phyloP scores from a whole-genome alignment of 1,140 invertebrate species.

The Euglossa dilemma region DNA sequence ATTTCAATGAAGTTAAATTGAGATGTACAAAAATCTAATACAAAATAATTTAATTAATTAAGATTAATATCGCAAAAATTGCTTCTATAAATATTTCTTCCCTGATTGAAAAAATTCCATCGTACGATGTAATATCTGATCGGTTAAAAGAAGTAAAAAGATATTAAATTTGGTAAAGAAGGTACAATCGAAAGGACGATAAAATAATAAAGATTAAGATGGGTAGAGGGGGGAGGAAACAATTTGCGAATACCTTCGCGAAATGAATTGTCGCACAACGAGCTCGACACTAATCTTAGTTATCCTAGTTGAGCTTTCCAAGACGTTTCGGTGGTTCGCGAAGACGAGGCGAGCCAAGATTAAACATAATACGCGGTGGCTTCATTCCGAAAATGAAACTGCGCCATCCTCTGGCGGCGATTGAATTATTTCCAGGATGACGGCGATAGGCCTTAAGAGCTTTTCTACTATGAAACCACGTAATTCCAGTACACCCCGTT shows the following conservation, averaged over 20 bases:
- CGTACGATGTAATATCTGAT: neutral
- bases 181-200: neutral
- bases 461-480: constrained; percentile 15
- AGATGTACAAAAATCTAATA: too few species aligned
- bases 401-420: constrained; percentile 37
- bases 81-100: too few species aligned
- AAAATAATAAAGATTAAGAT: neutral
- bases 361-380: constrained; percentile 52
- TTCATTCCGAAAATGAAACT: constrained; percentile 55
- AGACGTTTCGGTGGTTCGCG: constrained; percentile 39
- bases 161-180: too few species aligned
- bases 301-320: constrained; percentile 31
- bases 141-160: too few species aligned
- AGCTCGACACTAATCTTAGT: constrained; percentile 38
- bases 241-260: constrained; percentile 8
- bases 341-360: constrained; percentile 47
- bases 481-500: neutral
- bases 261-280: constrained; percentile 32
- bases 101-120: neutral
- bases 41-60: too few species aligned
- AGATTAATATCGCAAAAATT: too few species aligned
- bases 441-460: constrained; percentile 31
- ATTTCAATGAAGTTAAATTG: too few species aligned
- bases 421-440: constrained; percentile 48
- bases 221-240: neutral